A percentile compares a stretch with the other conserved stretches of the same genome.
Conservation (phyloP, 2,797 vertebrate genomes). For the Acestrorhynchus altus region DNA sequence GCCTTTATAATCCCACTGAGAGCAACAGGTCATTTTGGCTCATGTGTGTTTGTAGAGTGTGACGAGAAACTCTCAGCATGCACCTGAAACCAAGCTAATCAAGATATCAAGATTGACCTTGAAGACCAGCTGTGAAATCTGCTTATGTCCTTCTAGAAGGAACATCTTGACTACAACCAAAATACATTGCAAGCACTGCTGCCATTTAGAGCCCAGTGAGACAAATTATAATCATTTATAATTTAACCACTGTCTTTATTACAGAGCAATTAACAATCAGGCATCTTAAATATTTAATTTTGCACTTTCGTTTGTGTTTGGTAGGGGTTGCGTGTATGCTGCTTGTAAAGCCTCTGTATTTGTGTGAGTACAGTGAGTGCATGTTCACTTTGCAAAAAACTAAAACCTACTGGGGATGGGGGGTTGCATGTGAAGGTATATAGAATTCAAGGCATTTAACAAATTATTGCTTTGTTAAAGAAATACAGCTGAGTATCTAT, state of each 20-base stretch:
- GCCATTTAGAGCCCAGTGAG: not conserved
- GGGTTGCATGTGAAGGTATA: no score
- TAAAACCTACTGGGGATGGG: no score
- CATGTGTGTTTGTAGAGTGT: not conserved
- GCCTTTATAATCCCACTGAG: not conserved
- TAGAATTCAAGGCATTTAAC: no score
- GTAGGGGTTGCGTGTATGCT: not conserved
- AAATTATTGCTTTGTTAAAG: no score
- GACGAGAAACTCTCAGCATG: not conserved
- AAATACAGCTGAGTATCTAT: no score
- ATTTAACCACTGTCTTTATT: not conserved
- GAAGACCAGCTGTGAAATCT: not conserved
- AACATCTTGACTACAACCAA: not conserved
- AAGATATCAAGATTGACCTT: slow-evolving; percentile 4
- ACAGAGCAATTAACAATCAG: not conserved
- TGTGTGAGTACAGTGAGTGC: no score
- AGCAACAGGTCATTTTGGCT: not conserved
- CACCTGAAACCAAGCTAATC: slow-evolving; percentile 1
- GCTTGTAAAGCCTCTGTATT: not conserved
- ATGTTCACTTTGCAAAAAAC: no score
- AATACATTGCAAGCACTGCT: not conserved
- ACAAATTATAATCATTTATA: not conserved
- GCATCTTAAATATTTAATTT: not conserved
- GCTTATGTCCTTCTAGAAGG: not conserved
- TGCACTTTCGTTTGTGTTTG: not conserved